Conservation (phyloP, 1,140 invertebrate species). For the Zaprionus vittiger region DNA sequence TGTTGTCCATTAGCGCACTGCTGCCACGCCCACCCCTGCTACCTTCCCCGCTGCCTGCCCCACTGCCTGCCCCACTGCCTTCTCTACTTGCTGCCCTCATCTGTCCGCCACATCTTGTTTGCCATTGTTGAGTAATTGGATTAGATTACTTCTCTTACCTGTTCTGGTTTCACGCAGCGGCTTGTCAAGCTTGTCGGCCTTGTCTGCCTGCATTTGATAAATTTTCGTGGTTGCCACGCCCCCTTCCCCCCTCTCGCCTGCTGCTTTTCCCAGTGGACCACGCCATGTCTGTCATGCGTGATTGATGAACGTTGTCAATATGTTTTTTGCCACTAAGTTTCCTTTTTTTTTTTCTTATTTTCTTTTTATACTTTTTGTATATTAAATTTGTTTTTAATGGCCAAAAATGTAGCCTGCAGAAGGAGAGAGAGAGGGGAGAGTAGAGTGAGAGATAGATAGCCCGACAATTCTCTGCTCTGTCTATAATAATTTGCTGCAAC, state of each 20-base stretch:
- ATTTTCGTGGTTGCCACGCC: constrained; percentile 54
- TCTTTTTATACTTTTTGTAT: constrained; percentile 33
- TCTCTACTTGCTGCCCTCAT: background rate
- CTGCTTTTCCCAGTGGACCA: constrained; percentile 4
- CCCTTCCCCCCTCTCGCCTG: background rate
- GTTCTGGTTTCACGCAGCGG: background rate
- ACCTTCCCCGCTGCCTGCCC: background rate
- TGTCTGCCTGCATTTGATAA: constrained; percentile 45
- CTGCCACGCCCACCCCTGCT: constrained; percentile 15
- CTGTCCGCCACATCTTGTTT: constrained; percentile 54
- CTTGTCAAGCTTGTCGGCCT: constrained; percentile 7
- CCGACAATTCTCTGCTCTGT: background rate
- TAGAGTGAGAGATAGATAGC: too few relatives aligned
- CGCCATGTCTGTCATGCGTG: constrained; percentile 62
- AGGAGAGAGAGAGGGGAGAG: background rate
- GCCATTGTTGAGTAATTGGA: constrained; percentile 82
- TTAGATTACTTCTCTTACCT: constrained; percentile 72
- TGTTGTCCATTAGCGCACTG: constrained; percentile 64
- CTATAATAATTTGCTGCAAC: constrained; percentile 75
- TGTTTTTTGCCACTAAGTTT: constrained; percentile 46
- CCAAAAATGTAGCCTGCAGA: background rate
- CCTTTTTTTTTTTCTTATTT: background rate
- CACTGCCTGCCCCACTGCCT: background rate
- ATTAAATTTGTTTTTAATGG: constrained; percentile 77
- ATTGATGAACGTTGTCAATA: constrained; percentile 79